These are phyloP conservation scores for Heterodera filipjevi DNA, from an alignment of 2,888 invertebrate species.

Conservation along the genomic window DNA sequence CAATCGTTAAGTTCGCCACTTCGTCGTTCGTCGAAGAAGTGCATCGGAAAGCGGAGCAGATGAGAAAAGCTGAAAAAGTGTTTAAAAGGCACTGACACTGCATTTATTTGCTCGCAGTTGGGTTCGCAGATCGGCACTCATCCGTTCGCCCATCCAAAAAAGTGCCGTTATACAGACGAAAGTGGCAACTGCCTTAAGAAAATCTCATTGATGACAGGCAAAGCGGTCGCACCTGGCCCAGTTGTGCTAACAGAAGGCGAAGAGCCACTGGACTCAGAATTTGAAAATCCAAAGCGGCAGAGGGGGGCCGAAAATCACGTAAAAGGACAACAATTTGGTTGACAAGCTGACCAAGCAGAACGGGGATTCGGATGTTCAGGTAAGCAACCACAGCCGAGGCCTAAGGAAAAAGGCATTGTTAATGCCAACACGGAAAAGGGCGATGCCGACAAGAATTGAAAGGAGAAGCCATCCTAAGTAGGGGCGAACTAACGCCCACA, in stretches of 20 bases:
- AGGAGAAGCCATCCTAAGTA: slow-evolving; percentile 55
- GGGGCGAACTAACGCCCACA: slow-evolving; percentile 51
- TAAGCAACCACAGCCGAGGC: slow-evolving; percentile 57
- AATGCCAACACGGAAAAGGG: neutral
- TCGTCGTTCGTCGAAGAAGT: slow-evolving; percentile 71
- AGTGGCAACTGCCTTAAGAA: slow-evolving; percentile 78
- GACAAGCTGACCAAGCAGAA: slow-evolving; percentile 57
- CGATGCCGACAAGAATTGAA: slow-evolving; percentile 46
- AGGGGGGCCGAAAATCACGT: slow-evolving; percentile 38
- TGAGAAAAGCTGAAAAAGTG: slow-evolving; percentile 25
- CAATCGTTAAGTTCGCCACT: slow-evolving; percentile 90
- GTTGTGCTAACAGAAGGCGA: neutral
- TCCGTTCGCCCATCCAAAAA: slow-evolving; percentile 84
- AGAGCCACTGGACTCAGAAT: neutral
- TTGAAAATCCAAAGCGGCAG: neutral
- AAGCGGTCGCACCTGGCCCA: neutral
- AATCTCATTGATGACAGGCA: neutral
- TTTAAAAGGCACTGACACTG: neutral
- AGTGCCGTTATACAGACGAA: slow-evolving; percentile 86
- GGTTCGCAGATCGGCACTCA: slow-evolving; percentile 79
- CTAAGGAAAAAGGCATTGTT: slow-evolving; percentile 41
- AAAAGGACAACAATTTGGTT: slow-evolving; percentile 57
- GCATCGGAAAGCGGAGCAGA: slow-evolving; percentile 48
- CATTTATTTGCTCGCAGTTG: slow-evolving; percentile 24
- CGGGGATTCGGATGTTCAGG: slow-evolving; percentile 59